Base-by-base conservation (phyloP, 2,113 vertebrate genomes). In the Ptilonorhynchus violaceus region DNA sequence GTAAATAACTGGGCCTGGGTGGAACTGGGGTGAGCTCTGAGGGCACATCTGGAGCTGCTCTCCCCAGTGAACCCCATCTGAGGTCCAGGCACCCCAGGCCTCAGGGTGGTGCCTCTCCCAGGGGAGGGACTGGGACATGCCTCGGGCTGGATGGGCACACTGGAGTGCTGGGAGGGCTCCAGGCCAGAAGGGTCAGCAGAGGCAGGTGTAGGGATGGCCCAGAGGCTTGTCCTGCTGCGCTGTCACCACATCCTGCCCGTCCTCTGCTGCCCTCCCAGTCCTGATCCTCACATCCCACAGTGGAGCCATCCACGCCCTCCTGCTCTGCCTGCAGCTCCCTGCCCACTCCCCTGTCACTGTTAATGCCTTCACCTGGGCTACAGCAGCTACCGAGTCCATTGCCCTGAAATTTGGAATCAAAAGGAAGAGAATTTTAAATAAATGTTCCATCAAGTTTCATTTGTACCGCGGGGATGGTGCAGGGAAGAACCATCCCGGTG, bases 51-150 rank as follows among this genome's bases (percentile, higher is more conserved):
- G 53, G 44, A 60, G 9, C 63, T 39, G 28, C 10, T 75, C 12
- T 64, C 58, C 69, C 35, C 5, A 2, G n/a, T 39, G 20, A 93
- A 31, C 9, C 7, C 42, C 63, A 19, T 27, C 42, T 5, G 2
- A 60, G 19, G 10, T 31, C 37, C 60, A 31, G 24, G 25, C 13
- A 10, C 42, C 24, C 12, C 23, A 9, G 24, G 30, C 19, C 30
- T 60, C 27, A 23, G 37, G 44, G 11, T 20, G 62, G 25, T n/a
- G 39, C 21, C 15, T 64, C 67, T 47, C 4, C 1, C 11, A 11
- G 21, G 5, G 17, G 23, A 35, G 3, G 3, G 5, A 17, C 0
- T 62, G 41, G 47, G 41, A 47, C 13, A 2, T 1, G 14, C 27
- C 52, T 56, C 0, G 2, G 39, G 58, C 33, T 59, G 58, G 47